Evolutionary conservation across 2,888 invertebrate genomes (phyloP), one percentile per base, ranked within the genome.

Genomic region (Baronia brevicornis): DNA sequence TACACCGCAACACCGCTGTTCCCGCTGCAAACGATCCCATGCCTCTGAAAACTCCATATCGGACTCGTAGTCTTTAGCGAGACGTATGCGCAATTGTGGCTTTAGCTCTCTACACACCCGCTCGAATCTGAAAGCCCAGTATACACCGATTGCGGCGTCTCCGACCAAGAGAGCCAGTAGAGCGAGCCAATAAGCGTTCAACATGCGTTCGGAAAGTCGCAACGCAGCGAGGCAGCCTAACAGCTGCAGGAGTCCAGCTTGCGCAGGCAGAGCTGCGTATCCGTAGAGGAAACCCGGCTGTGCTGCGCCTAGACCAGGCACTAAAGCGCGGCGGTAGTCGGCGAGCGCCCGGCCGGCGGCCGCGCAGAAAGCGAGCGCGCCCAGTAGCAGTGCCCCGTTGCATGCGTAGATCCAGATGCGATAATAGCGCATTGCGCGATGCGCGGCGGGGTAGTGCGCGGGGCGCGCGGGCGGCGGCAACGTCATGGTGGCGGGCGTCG

Each of bases 361-460:
- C 48, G 90, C 90, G 60, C 90, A 89, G 71, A 94, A 93, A 39
- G 92, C 91, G 50, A 94, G 82, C 64, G 93, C 92, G 67, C 92
- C 92, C 57, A 93, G 89, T 75, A 94, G 86, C 74, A 95, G 87
- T 60, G 93, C 94, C 79, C 92, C 90, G 87, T 94, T 94, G 90
- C 94, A 94, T 73, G 93, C 92, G 88, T 94, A 94, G 73, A 95
- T 94, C 94, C 94, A 94, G 77, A 94, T 90, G 84, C 94, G 91
- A 84, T 93, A 93, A 86, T 93, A 93, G 88, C 92, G 85, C 78
- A 88, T 87, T 70, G 87, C 87, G 85, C 86, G 86, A 60, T 85
- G 85, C 73, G 86, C 87, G 71, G 79, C 73, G 60, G 78, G 75
- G 70, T 82, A 82, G 60, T 62, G 75, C 73, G 86, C 73, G 78